Evolutionary conservation across 1,140 invertebrate genomes (phyloP), one percentile per base, ranked within the genome.

Genomic region (Atta colombica): DNA sequence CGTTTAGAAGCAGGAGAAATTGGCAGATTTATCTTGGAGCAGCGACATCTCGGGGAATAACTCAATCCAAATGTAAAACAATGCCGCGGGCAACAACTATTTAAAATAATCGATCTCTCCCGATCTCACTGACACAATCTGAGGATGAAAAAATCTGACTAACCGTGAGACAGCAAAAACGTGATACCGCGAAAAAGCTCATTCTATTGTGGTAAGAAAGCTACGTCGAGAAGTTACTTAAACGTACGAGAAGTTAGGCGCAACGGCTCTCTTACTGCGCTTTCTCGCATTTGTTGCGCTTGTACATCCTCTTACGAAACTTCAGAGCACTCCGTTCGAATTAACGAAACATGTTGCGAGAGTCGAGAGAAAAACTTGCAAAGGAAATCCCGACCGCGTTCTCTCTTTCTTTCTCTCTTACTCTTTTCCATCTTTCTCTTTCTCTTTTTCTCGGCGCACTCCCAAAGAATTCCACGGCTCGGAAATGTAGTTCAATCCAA

Each of bases 301-400:
- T 90, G 86, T 75, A 77, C 89, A 87, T 87, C 89, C 86, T 88
- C 88, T 90, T 90, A 90, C 89, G 86, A 90, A 90, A 77, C 86
- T 88, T 88, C 69, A 86, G 53, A 90, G 89, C 89, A 90, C 89
- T 90, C 89, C 81, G 75, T 78, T 90, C 89, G 89, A 90, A 90
- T 90, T 90, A 90, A 86, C 89, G 77, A 71, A 90, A 88, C 89
- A 90, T 77, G 77, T 74, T 77, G 68, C 81, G 80, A 81, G 75
- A 72, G 86, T 55, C 25, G 89, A n/a, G 58, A 85, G 81, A 88
- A 90, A 90, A 90, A 85, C 75, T 86, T 75, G 77, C 77, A 61
- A 86, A 81, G 81, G 71, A 88, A 88, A 86, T 88, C 86, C 63
- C 61, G 75, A 68, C 77, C 77, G 51, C 45, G 35, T 31, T 35